Evolutionary conservation across 2,113 vertebrate species (phyloP), one percentile per base, ranked within the genome.

Genomic region (Chlamydotis undulata): DNA sequence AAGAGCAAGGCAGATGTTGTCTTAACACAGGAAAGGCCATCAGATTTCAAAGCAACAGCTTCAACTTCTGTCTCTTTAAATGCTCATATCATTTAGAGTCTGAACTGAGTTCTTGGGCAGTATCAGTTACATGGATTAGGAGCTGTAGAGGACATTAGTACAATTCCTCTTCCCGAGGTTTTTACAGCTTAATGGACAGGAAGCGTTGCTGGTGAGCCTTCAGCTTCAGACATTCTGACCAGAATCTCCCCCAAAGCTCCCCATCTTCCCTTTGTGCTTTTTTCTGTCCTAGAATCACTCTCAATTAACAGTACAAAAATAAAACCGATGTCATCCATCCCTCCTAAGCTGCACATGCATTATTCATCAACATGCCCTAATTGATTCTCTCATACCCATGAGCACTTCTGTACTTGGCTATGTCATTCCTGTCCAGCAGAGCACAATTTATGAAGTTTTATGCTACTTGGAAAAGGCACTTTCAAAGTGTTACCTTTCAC

Each of bases 301-400:
- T 91, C 95, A 97, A 97, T 97, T 97, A 96, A 93, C 65, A 79
- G 84, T 69, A 96, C 81, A 94, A 94, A 97, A 96, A 97, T 96
- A 96, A 95, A 95, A 88, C 79, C 22, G 2, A 89, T 96, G 95
- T 95, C 94, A 97, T 95, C 95, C 87, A 88, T 87, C 86, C 90
- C 94, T 96, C 88, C 89, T 83, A 95, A 95, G 69, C 80, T 91
- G 53, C 59, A 74, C 61, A 96, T 96, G 67, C 84, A 96, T 96
- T 96, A 96, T 97, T 96, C 96, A 97, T 96, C 84, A 93, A 43
- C 76, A 70, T 94, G 92, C 84, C 78, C 83, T 96, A 97, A 97
- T 93, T 96, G 92, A 90, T 95, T 89, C 95, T 92, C 89, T 89
- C 91, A 68, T 92, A 97, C 92, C 93, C 89, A 94, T 77, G 70